Evolutionary conservation across 2,113 vertebrate species (phyloP), one percentile per base, ranked within the genome.

Genomic region (Chrysochloris asiatica): DNA sequence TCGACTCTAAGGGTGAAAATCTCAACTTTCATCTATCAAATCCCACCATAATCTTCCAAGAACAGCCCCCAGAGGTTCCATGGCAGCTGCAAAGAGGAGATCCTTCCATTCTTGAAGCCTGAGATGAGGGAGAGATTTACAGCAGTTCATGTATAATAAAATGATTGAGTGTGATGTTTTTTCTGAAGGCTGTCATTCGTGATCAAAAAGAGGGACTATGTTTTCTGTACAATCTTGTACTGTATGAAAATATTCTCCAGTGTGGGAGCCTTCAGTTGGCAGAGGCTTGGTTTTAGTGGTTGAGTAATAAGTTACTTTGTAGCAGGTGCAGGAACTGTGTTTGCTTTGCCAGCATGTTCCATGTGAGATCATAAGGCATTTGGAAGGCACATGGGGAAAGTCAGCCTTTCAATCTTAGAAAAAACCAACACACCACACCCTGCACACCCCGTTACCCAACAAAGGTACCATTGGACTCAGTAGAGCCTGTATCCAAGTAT

Each of bases 11-110:
- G 75, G 81, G 86, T 85, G 93, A 87, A 50, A 81, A 82, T 63
- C 88, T 86, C 73, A 59, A n/a, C 88, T 94, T 93, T 95, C 50
- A 92, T 93, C 73, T 86, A 6, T 86, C 80, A 89, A 67, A 85
- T 88, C 86, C 92, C 33, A 38, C 52, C 2, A 0, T 61, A 4
- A 76, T 86, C 59, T 61, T 72, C 93, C 89, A 77, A 38, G 81
- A 63, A 38, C 61, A 73, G 76, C 65, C 93, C 8, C 56, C 1
- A 3, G n/a, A 59, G 88, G 54, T 41, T 78, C 24, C 9, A 16
- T 38, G 54, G n/a, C 77, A 87, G 83, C 88, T 93, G 90, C 6
- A 30, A 16, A 56, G 69, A 38, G 19, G 8, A 30, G 43, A 2
- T 12, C n/a, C 82, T 73, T 67, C 52, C 30, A 0, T 19, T 38